Conservation (phyloP, 2,888 invertebrate genomes). For the Arrhopalites spinosus region DNA sequence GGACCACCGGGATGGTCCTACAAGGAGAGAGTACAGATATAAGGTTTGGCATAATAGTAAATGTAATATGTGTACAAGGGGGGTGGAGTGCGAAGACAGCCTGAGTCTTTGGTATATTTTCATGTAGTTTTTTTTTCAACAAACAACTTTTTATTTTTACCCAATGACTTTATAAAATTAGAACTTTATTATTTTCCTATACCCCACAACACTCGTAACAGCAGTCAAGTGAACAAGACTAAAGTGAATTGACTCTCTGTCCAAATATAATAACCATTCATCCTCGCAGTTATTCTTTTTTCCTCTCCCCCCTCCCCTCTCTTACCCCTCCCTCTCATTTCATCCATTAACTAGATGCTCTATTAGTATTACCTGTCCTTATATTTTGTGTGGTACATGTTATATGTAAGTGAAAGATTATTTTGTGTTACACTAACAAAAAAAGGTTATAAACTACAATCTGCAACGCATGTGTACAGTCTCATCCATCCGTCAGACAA, state of each 20-base stretch:
- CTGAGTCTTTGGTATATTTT: conserved; percentile 54
- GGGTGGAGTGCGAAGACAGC: conserved; percentile 55
- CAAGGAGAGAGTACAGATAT: too few species aligned
- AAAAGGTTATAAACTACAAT: too few species aligned
- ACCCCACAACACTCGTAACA: not conserved
- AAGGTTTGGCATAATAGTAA: conserved; percentile 24
- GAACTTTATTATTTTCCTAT: conserved; percentile 51
- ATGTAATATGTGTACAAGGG: not conserved
- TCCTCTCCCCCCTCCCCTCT: not conserved
- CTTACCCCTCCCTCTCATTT: not conserved
- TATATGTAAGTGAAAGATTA: too few species aligned
- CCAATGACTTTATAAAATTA: conserved; percentile 57
- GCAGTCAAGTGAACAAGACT: not conserved
- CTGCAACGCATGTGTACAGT: not conserved
- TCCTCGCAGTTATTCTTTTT: not conserved
- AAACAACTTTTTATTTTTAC: conserved; percentile 27
- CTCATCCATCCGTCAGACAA: not conserved
- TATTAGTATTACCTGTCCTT: too few species aligned
- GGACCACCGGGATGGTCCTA: conserved; percentile 34
- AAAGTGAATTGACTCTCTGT: conserved; percentile 18
- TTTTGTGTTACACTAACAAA: too few species aligned
- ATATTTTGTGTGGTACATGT: too few species aligned
- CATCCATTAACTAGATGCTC: too few species aligned
- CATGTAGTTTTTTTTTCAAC: conserved; percentile 46
- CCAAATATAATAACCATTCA: conserved; percentile 18